These are phyloP conservation scores for Hydrophis major DNA, from an alignment of 2,797 vertebrate genomes.

Conservation along the genomic window DNA sequence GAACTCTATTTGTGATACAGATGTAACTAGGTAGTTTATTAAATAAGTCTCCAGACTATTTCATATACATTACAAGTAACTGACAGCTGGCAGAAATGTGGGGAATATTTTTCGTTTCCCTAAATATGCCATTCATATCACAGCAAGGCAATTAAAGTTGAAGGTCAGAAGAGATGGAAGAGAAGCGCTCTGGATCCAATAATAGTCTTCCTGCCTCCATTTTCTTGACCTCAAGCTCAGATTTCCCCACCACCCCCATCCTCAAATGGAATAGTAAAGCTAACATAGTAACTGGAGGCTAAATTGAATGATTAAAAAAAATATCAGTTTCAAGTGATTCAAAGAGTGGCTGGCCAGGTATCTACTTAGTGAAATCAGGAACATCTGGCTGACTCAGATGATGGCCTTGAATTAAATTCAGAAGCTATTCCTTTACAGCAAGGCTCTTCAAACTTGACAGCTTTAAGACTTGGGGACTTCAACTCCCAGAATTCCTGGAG, in stretches of 20 bases:
- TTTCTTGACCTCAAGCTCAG: neutral
- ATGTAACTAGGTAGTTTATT: neutral
- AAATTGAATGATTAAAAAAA: neutral
- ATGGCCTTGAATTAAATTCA: neutral
- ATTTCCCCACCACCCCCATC: no score
- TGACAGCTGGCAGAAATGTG: neutral
- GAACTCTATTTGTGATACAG: neutral
- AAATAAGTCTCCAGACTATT: neutral
- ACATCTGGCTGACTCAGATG: neutral
- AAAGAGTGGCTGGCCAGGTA: neutral
- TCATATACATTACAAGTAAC: neutral
- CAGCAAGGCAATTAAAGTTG: neutral
- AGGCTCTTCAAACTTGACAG: no score
- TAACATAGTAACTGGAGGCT: neutral
- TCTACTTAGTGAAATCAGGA: neutral
- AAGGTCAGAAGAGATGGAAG: neutral
- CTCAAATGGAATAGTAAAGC: neutral
- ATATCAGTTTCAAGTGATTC: neutral
- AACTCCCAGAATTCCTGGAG: no score
- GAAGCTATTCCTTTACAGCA: neutral
- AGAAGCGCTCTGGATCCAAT: neutral
- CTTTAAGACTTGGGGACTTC: no score
- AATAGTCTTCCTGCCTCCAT: neutral
- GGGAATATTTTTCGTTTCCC: neutral
- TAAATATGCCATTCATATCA: neutral